Evolutionary conservation across 2,797 vertebrate genomes (phyloP), one percentile per base, ranked within the genome.

Genomic region (Champsocephalus esox): DNA sequence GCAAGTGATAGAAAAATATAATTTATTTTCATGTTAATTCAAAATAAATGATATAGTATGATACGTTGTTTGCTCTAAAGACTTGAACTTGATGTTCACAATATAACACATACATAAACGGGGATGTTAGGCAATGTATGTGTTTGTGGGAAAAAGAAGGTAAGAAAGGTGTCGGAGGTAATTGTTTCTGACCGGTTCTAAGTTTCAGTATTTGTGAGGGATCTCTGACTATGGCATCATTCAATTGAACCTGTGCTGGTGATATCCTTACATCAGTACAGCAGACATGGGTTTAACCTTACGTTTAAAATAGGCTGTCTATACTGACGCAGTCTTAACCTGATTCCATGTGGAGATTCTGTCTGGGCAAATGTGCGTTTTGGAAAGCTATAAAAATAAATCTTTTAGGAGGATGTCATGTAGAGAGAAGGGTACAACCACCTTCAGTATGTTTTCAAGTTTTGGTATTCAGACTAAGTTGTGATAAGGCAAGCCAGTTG

Each of bases 401-500:
- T 52, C 5, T n/a, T 34, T 32, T 56, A 62, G 50, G 45, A 74
- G 28, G 51, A 75, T 74, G n/a, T 70, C 24, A 44, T n/a, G 52
- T 66, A 75, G 50, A 54, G 45, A 63, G 55, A 81, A 49, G 12
- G 32, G 41, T 45, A 50, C 9, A 46, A 75, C 79, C 66, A 16
- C 69, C 75, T 76, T 82, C 62, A 81, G 65, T 76, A 77, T 84
- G 79, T 82, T 75, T 71, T 86, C 54, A 81, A 75, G 77, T 87
- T 88, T 88, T 87, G 81, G 79, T 92, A 88, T 93, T 90, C 86
- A 91, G 78, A 80, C 83, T 73, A 79, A 92, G 87, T 82, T 88
- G 88, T 64, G 90, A 90, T 90, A 82, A 90, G 86, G 86, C 44
- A 66, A 93, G 86, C 92, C 78, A 90, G 93, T 94, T 75, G 83